Conservation (phyloP, 2,113 vertebrate genomes). For the Campylomormyrus tamandua region DNA sequence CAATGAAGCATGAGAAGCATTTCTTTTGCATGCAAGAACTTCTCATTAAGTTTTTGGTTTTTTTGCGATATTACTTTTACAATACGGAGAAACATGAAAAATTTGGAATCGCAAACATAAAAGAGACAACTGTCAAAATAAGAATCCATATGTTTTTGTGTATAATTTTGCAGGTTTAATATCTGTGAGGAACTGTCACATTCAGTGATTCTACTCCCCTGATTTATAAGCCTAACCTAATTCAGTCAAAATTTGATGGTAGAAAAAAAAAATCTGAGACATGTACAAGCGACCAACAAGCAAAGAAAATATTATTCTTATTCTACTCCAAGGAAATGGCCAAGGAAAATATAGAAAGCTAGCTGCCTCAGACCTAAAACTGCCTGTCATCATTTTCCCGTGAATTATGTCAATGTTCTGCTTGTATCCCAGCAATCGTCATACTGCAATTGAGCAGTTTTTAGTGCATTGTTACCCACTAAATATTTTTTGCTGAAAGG, state of each 20-base stretch:
- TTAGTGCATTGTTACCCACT: not conserved
- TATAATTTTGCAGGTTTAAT: conserved; percentile 18
- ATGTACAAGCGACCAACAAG: conserved; percentile 38
- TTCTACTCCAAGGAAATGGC: conserved; percentile 21
- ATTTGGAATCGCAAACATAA: not conserved
- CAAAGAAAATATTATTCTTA: conserved; percentile 50
- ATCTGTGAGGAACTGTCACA: conserved; percentile 47
- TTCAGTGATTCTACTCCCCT: conserved; percentile 44
- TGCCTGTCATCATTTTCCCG: not conserved
- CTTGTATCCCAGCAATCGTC: not conserved
- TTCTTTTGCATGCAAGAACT: not conserved
- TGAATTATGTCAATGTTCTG: not conserved
- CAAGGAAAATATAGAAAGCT: conserved; percentile 17
- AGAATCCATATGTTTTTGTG: not conserved
- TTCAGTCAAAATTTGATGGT: conserved; percentile 67
- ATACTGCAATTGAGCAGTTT: not conserved
- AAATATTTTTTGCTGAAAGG: not conserved
- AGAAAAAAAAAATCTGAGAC: conserved; percentile 17
- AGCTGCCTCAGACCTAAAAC: not conserved
- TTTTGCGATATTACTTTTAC: not conserved
- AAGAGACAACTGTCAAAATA: not conserved
- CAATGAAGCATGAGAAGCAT: not conserved
- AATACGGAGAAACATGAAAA: not conserved
- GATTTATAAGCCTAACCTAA: conserved; percentile 59
- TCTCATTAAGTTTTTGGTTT: not conserved